Evolutionary conservation across 1,140 invertebrate species (phyloP).

Genomic region (Coptotermes formosanus): DNA sequence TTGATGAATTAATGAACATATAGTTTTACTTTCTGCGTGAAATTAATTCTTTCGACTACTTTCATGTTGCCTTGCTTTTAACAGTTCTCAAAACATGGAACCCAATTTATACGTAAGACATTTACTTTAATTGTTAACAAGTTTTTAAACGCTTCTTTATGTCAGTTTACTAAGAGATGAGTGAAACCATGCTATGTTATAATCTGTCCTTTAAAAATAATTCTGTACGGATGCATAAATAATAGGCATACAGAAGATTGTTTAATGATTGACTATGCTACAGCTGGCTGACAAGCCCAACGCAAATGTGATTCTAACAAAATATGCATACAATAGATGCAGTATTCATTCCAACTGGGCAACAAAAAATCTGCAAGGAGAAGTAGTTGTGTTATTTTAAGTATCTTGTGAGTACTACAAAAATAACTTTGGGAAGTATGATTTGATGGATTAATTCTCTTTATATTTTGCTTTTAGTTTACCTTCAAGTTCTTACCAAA

Average conservation of each 20-base stretch:
- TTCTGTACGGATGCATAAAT: neutral
- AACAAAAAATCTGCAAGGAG: constrained; percentile 27
- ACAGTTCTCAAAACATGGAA: neutral
- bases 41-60: neutral
- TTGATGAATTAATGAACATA: neutral
- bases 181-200: constrained; percentile 18
- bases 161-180: constrained; percentile 2
- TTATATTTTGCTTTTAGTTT: constrained; percentile 31
- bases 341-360: constrained; percentile 30
- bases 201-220: neutral
- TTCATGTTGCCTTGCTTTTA: constrained; percentile 8
- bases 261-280: neutral
- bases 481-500: constrained; percentile 36
- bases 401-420: constrained; percentile 28
- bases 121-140: constrained; percentile 2
- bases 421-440: constrained; percentile 27
- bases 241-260: constrained; percentile 18
- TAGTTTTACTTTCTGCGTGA: neutral
- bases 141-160: constrained; percentile 15
- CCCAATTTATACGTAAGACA: neutral
- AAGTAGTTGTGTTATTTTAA: constrained; percentile 27
- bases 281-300: constrained; percentile 25
- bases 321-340: constrained; percentile 27
- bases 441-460: constrained; percentile 23
- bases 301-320: constrained; percentile 27